These are phyloP conservation scores for Hylia prasina DNA, from an alignment of 2,113 vertebrate genomes.

Conservation along the genomic window DNA sequence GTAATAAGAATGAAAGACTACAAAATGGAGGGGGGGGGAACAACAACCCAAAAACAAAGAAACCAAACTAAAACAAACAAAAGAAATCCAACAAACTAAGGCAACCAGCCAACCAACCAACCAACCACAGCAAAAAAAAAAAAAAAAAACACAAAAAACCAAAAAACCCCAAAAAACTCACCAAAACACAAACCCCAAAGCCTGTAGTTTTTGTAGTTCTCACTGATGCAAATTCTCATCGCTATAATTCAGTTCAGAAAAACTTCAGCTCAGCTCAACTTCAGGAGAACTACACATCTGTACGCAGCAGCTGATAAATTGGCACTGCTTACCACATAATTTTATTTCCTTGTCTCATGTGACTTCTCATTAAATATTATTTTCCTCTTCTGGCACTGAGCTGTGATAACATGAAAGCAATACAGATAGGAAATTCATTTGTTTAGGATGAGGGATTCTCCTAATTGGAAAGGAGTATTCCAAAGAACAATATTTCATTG, in stretches of 20 bases:
- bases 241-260: neutral
- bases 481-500: neutral
- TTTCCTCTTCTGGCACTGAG: neutral
- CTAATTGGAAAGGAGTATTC: slow-evolving; percentile 28
- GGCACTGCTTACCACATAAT: neutral
- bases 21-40: too few species aligned
- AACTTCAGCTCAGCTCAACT: neutral
- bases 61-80: neutral
- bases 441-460: slow-evolving; percentile 2
- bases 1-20: neutral
- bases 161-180: too few species aligned
- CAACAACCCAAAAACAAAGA: neutral
- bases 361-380: neutral
- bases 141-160: too few species aligned
- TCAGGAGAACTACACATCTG: neutral
- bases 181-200: neutral
- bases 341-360: neutral
- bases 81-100: neutral
- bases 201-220: rapidly evolving
- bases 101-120: rapidly evolving
- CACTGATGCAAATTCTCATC: neutral
- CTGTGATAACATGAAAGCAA: neutral
- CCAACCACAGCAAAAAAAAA: too few species aligned
- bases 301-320: neutral
- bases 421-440: slow-evolving; percentile 15